These are phyloP conservation scores for Mycteria americana DNA, from an alignment of 2,797 vertebrate species.

Conservation along the genomic window DNA sequence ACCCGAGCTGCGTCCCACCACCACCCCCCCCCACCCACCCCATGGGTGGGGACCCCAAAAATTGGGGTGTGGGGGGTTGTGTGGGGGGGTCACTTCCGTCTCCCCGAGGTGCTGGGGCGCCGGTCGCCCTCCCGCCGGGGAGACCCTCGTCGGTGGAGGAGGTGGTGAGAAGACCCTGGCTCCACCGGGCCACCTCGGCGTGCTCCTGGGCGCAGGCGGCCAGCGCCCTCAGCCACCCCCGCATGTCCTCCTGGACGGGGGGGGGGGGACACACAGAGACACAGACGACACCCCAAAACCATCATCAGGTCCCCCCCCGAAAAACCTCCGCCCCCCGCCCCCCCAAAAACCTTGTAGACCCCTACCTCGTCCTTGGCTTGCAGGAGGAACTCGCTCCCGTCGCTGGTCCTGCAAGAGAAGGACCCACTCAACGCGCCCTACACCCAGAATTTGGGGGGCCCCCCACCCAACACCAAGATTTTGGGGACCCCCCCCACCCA, in stretches of 20 bases:
- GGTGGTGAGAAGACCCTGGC: not conserved
- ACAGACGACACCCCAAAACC: not conserved
- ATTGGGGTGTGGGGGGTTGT: not conserved
- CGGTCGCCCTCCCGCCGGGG: not conserved
- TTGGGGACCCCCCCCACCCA: too few species aligned
- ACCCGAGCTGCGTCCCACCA: not conserved
- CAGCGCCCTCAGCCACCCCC: not conserved
- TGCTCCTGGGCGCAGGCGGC: not conserved
- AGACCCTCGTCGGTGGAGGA: not conserved
- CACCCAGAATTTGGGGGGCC: too few species aligned
- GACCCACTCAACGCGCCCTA: not conserved
- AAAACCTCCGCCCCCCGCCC: not conserved
- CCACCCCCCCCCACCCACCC: too few species aligned
- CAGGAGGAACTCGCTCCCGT: slow-evolving; percentile 91
- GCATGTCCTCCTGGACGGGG: not conserved
- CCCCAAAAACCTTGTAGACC: too few species aligned
- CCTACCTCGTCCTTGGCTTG: slow-evolving; percentile 95
- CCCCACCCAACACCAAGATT: too few species aligned
- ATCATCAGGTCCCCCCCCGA: not conserved
- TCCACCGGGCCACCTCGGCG: not conserved
- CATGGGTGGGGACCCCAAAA: not conserved
- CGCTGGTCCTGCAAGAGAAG: slow-evolving; percentile 80
- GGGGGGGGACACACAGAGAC: too few species aligned
- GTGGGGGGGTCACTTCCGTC: not conserved
- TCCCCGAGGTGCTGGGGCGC: not conserved